Evolutionary conservation across 2,888 invertebrate species (phyloP).

Genomic region (Himalopsyche anomala): DNA sequence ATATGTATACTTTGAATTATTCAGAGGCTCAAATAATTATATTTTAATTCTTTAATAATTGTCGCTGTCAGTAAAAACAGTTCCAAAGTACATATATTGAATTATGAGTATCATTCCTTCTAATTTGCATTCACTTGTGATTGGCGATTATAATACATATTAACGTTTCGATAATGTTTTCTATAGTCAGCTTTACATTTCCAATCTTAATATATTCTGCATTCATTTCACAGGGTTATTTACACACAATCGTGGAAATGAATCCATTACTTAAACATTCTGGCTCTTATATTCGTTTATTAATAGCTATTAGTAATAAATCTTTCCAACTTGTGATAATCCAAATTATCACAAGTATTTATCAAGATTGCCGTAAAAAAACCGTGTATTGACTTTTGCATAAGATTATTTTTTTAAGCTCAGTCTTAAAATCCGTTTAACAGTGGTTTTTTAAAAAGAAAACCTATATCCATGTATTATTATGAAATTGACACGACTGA

Average conservation of each 20-base stretch:
- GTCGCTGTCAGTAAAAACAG: too few species aligned
- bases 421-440: neutral
- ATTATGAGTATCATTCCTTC: too few species aligned
- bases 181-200: neutral
- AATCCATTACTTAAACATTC: neutral
- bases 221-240: neutral
- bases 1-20: too few species aligned
- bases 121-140: too few species aligned
- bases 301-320: neutral
- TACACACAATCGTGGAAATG: neutral
- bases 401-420: neutral
- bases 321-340: neutral
- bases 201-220: neutral
- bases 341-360: neutral
- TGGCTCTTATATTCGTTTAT: neutral
- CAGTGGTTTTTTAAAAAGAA: neutral
- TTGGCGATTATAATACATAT: too few species aligned
- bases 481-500: too few species aligned
- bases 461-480: too few species aligned
- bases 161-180: too few species aligned
- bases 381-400: neutral
- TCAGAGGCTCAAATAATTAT: too few species aligned
- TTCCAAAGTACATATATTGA: too few species aligned
- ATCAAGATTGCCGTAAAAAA: conserved; percentile 12
- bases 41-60: too few species aligned